These are phyloP conservation scores for Ethmia dodecea DNA, from an alignment of 2,888 invertebrate genomes.

Conservation along the genomic window DNA sequence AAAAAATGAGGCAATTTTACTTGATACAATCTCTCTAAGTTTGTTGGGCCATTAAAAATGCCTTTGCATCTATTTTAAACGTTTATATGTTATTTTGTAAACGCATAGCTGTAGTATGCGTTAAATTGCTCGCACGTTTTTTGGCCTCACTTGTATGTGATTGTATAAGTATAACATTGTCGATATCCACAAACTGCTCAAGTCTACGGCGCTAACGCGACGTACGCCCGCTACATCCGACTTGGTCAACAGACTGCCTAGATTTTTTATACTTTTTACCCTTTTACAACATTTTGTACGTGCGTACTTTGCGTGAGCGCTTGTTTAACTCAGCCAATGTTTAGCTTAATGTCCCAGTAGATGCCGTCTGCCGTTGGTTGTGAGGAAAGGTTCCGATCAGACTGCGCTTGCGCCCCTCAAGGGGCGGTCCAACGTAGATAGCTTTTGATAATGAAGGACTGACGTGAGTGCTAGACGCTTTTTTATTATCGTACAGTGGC, in stretches of 20 bases:
- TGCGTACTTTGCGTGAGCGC: conserved; percentile 41
- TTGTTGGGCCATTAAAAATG: no score
- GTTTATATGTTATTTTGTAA: no score
- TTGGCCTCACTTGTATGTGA: no score
- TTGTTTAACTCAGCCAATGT: not conserved
- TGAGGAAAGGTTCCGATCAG: conserved; percentile 19
- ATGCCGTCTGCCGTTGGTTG: conserved; percentile 33
- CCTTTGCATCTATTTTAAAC: no score
- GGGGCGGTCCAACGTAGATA: conserved; percentile 28
- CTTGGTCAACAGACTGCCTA: conserved; percentile 44
- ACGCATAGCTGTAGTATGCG: no score
- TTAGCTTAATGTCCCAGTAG: conserved; percentile 14
- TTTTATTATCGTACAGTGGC: conserved; percentile 65
- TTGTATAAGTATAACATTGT: conserved; percentile 17
- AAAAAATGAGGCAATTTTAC: conserved; percentile 15
- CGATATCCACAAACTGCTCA: conserved; percentile 40
- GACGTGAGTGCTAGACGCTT: conserved; percentile 34
- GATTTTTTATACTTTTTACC: conserved; percentile 64
- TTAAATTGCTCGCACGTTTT: no score
- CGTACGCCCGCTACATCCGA: conserved; percentile 42
- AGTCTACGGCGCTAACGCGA: conserved; percentile 36
- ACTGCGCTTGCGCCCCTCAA: conserved; percentile 13
- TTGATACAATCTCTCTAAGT: no score
- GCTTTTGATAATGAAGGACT: conserved; percentile 41
- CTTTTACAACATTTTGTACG: conserved; percentile 59